A percentile compares a stretch with the other conserved stretches of the same genome.
phyloP scores from a whole-genome alignment of 2,113 vertebrate species.

The Rafetus swinhoei region DNA sequence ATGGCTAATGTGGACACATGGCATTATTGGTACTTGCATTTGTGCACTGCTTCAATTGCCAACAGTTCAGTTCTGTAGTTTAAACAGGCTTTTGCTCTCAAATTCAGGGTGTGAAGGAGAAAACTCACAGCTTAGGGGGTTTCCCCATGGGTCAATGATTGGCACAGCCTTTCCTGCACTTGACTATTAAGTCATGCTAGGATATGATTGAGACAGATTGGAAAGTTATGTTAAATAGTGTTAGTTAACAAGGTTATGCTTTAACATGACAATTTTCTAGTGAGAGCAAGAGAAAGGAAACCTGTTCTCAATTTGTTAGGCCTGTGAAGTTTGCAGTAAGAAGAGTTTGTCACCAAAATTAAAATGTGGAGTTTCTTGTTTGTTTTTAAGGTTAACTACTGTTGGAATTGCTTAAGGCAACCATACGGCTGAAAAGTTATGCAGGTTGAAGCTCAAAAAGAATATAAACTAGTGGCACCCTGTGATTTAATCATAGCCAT shows the following conservation, averaged over 20 bases:
- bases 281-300: not conserved
- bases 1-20: not conserved
- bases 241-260: not conserved
- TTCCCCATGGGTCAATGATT: not conserved
- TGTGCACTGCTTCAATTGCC: not conserved
- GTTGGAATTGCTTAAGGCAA: not conserved
- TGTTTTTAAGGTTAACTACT: not conserved
- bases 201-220: not conserved
- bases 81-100: not conserved
- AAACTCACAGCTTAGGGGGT: not conserved
- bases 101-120: not conserved
- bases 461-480: not conserved
- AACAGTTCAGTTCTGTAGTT: not conserved
- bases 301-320: not conserved
- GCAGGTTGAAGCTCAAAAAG: not conserved
- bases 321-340: not conserved
- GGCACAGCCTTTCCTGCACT: not conserved
- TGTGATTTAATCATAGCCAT: constrained; percentile 4
- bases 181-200: not conserved
- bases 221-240: not conserved
- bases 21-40: not conserved
- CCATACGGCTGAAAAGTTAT: not conserved
- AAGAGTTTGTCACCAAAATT: not conserved
- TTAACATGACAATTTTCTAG: not conserved
- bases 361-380: not conserved